Conservation (phyloP, 2,113 vertebrate genomes). For the Pseudorectes ferrugineus region DNA sequence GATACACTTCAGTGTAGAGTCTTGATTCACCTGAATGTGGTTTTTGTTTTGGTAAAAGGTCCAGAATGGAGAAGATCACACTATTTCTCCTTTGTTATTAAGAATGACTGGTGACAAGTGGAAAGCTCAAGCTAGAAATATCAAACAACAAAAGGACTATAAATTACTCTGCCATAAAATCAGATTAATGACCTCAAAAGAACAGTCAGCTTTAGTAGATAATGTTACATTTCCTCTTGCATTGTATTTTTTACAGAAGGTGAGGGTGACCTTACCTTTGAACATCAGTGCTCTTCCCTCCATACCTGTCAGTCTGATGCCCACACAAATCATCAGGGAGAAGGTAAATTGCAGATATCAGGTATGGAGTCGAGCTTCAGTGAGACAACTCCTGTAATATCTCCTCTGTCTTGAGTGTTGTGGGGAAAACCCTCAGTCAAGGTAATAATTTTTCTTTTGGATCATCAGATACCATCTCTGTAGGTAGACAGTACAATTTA, state of each 20-base stretch:
- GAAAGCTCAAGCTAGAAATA: background rate
- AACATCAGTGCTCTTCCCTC: background rate
- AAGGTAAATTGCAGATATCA: background rate
- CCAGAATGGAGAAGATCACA: background rate
- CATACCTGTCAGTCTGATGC: background rate
- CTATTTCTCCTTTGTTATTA: background rate
- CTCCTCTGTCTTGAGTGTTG: background rate
- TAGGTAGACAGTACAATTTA: background rate
- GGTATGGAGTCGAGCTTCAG: background rate
- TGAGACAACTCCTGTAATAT: background rate
- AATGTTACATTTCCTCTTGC: background rate
- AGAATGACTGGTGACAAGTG: background rate
- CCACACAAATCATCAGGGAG: background rate
- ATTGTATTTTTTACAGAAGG: background rate
- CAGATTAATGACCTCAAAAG: background rate
- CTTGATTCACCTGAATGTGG: background rate
- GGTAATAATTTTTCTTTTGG: background rate
- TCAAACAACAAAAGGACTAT: background rate
- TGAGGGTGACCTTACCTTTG: background rate
- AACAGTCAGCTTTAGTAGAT: background rate
- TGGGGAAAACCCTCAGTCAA: background rate
- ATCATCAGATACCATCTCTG: background rate
- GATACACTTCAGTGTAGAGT: background rate
- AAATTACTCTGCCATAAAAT: background rate
- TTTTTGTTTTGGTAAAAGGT: background rate